These are phyloP conservation scores for Microplitis deprimator DNA, from an alignment of 2,888 invertebrate species.

Conservation along the genomic window DNA sequence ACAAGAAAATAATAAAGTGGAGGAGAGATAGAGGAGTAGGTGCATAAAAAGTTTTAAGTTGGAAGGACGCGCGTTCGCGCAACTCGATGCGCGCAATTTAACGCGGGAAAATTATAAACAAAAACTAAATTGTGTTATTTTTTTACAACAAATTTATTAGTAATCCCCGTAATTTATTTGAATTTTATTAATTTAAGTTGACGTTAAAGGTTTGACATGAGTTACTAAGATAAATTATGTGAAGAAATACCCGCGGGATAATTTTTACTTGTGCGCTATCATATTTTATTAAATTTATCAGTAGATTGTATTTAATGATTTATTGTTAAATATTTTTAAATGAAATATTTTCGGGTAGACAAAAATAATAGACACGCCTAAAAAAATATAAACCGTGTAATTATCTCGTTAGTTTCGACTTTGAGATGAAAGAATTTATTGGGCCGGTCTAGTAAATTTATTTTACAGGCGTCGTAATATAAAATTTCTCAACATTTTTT, in stretches of 20 bases:
- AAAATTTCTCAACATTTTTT: background rate
- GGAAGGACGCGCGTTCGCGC: constrained; percentile 12
- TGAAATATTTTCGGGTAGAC: background rate
- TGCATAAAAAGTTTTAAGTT: background rate
- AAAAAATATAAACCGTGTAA: background rate
- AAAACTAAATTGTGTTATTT: background rate
- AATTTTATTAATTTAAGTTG: no score
- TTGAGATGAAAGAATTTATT: background rate
- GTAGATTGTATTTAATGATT: background rate
- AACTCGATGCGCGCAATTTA: background rate
- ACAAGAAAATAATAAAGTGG: background rate
- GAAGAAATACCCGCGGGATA: background rate
- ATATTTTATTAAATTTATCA: background rate
- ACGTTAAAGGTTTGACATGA: background rate
- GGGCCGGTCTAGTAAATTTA: no score
- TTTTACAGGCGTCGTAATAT: no score
- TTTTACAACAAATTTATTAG: background rate
- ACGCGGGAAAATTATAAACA: constrained; percentile 12
- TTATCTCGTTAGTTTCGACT: background rate
- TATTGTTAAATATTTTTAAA: background rate
- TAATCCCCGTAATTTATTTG: background rate
- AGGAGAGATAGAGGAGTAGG: background rate
- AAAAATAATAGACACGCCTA: background rate
- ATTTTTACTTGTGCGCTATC: background rate
- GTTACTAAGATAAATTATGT: background rate